A percentile compares a stretch with the other conserved stretches of the same genome.
These are phyloP conservation scores for Cartodere bifasciata DNA, from an alignment of 2,888 invertebrate species.

Conservation along the genomic window DNA sequence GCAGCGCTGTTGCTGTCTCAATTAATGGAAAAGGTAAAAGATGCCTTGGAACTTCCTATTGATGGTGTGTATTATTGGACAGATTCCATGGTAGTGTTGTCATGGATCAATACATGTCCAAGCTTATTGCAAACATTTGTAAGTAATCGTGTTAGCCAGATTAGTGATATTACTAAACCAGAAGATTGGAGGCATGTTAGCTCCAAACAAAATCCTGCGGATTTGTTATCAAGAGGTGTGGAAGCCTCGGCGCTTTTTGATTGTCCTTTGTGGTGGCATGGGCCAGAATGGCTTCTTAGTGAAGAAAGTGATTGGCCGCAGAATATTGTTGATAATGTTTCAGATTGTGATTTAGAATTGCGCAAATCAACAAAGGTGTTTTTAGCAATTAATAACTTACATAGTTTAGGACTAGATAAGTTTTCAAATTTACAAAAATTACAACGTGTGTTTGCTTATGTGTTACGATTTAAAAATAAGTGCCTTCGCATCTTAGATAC, in stretches of 20 bases:
- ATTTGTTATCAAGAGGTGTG: no score
- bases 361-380: no score
- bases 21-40: background rate
- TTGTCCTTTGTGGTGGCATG: background rate
- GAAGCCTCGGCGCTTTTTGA: background rate
- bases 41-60: background rate
- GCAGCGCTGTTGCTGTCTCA: constrained; percentile 6
- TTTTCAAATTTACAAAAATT: no score
- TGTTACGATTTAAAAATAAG: no score
- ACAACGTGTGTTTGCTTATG: no score
- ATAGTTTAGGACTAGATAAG: no score
- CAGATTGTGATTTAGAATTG: no score
- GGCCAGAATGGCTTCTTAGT: constrained; percentile 1
- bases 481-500: no score
- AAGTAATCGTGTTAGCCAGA: constrained; percentile 3
- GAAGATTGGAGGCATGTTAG: constrained; percentile 1
- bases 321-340: no score
- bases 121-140: constrained; percentile 3
- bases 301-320: background rate
- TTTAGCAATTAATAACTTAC: no score
- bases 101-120: constrained; percentile 7
- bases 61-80: constrained; percentile 4
- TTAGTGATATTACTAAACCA: background rate
- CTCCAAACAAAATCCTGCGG: constrained; percentile 1
- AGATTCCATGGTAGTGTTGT: constrained; percentile 11